Conservation (phyloP, 2,113 vertebrate species). For the Lamprotornis superbus region DNA sequence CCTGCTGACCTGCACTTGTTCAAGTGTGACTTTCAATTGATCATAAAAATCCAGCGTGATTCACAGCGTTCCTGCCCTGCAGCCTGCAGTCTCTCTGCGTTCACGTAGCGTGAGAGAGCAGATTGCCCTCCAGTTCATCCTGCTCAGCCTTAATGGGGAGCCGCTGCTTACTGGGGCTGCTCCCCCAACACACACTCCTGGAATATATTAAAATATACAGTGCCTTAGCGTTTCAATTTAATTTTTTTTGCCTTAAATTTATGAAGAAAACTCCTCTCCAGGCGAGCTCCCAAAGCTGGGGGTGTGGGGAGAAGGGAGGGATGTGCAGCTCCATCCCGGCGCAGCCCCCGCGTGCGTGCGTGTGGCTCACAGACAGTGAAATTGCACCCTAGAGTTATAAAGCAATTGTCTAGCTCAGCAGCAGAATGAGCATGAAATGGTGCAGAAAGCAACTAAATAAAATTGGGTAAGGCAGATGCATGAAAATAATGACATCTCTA, state of each 20-base stretch:
- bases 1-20: conserved; percentile 20
- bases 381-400: conserved; percentile 75
- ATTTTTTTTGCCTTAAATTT: not conserved
- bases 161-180: not conserved
- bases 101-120: conserved; percentile 9
- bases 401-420: conserved; percentile 75
- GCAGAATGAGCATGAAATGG: conserved; percentile 74
- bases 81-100: not conserved
- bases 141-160: not conserved
- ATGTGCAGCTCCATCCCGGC: not conserved
- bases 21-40: conserved; percentile 32
- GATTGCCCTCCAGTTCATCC: conserved; percentile 33
- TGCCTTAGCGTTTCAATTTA: not conserved
- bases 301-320: not conserved
- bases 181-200: accelerated
- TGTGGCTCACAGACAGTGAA: conserved; percentile 70
- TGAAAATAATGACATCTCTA: conserved; percentile 43
- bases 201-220: not conserved
- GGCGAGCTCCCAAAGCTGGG: not conserved
- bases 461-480: conserved; percentile 54
- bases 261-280: not conserved
- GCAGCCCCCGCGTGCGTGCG: conserved; percentile 2
- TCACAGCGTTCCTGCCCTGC: not conserved
- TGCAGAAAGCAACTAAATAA: conserved; percentile 72
- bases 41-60: conserved; percentile 29